Percentiles rank a stretch among this genome's conserved stretches.
These are phyloP conservation scores for Lasioglossum lativentre DNA, from an alignment of 2,888 invertebrate genomes.

Conservation along the genomic window DNA sequence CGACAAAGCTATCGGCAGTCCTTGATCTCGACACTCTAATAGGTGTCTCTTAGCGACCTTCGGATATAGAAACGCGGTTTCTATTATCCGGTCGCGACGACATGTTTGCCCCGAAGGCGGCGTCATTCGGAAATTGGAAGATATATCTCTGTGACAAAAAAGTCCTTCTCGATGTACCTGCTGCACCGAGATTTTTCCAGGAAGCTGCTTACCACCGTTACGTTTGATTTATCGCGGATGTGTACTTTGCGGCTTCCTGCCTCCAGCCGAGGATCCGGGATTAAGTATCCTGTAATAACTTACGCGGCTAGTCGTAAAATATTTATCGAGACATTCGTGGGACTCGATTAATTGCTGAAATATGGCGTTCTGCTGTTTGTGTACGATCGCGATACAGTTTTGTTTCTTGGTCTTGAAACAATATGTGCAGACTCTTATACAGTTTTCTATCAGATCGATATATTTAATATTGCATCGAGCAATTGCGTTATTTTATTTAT, in stretches of 20 bases:
- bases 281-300: slow-evolving; percentile 62
- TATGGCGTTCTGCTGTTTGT: not conserved
- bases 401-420: not conserved
- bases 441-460: too few relatives aligned
- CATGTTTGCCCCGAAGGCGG: slow-evolving; percentile 50
- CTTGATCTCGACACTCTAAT: slow-evolving; percentile 61
- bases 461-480: not conserved
- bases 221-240: slow-evolving; percentile 68
- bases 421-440: not conserved
- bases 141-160: slow-evolving; percentile 67
- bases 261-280: slow-evolving; percentile 39
- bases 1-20: slow-evolving; percentile 50
- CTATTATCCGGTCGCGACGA: slow-evolving; percentile 64
- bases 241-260: slow-evolving; percentile 44
- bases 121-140: slow-evolving; percentile 74
- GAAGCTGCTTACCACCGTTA: slow-evolving; percentile 72
- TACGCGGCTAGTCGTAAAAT: slow-evolving; percentile 39
- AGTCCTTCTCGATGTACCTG: slow-evolving; percentile 49
- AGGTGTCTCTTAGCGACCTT: slow-evolving; percentile 48
- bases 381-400: not conserved
- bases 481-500: not conserved
- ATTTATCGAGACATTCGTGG: slow-evolving; percentile 39
- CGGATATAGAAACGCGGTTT: slow-evolving; percentile 63
- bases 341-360: slow-evolving; percentile 49
- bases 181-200: slow-evolving; percentile 61